Evolutionary conservation across 2,113 vertebrate species (phyloP).

Genomic region (Manacus vitellinus): DNA sequence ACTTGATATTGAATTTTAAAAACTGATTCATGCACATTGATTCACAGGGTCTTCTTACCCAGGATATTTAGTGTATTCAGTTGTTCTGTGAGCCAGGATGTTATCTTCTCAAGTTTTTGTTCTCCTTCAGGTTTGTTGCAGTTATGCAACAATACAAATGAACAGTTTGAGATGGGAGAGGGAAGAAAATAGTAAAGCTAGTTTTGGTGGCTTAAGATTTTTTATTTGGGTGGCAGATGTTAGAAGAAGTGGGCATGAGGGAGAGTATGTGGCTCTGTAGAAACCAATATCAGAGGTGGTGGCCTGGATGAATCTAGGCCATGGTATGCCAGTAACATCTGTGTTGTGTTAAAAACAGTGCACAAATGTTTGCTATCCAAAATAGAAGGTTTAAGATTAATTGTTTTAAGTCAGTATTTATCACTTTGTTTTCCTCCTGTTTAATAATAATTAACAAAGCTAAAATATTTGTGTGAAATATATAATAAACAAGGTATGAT

Average conservation of each 20-base stretch:
- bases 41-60: neutral
- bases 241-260: neutral
- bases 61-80: neutral
- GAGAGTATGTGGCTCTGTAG: neutral
- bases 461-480: neutral
- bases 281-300: rapidly evolving
- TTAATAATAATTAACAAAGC: neutral
- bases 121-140: neutral
- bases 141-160: neutral
- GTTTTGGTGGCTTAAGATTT: neutral
- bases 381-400: neutral
- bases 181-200: neutral
- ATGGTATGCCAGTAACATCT: neutral
- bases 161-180: neutral
- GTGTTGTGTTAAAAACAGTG: neutral
- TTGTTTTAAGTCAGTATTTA: neutral
- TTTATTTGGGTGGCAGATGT: neutral
- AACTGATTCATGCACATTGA: neutral
- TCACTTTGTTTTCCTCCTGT: neutral
- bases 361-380: neutral
- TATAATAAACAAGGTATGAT: neutral
- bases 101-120: neutral
- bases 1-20: neutral
- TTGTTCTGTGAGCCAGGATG: neutral
- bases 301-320: neutral